Evolutionary conservation across 2,888 invertebrate species (phyloP), one percentile per base, ranked within the genome.

Genomic region (Drosophila pegasa): DNA sequence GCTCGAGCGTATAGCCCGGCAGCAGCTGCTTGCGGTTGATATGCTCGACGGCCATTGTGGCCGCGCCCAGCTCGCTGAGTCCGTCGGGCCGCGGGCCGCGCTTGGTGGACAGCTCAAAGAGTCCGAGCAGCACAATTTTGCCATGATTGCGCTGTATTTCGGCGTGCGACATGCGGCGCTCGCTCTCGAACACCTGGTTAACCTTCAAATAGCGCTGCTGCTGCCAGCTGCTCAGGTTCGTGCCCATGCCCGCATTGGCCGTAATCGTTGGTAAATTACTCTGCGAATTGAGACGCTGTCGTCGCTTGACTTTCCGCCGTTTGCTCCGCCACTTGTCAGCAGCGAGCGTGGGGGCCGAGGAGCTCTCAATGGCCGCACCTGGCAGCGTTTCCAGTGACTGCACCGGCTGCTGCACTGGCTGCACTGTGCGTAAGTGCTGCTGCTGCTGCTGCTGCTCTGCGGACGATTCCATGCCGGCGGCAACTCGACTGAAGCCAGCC

Each of bases 41-140:
- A 84, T 97, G 96, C 65, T 94, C 93, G 48, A 97, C 95, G 0
- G 97, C 97, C 83, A 97, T 93, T 85, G 93, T 93, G 0, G 97
- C 97, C 0, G 97, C 97, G 12, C 94, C 94, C 84, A 96, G 93
- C 90, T 97, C 96, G 62, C 95, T 95, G 9, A 93, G 93, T 0
- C 97, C 96, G 76, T 96, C 95, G 47, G 93, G 93, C 63, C 96
- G 93, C 0, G 94, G 94, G 2, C 95, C 94, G 10, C 93, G 93
- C 65, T 93, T 93, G 1, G 95, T 94, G 9, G 95, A 95, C 86
- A 97, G 92, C 93, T 97, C 97, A 91, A 97, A 97, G 22, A 97
- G 94, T 0, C 97, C 97, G 82, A 97, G 93, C 71, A 97, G 94
- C 0, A 95, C 94, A 47, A 95, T 93, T 86, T 94, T 93, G 45